Percentiles rank a stretch among this genome's conserved stretches.
Conservation (phyloP, 2,888 invertebrate species). For the Drosophila vallismaia region DNA sequence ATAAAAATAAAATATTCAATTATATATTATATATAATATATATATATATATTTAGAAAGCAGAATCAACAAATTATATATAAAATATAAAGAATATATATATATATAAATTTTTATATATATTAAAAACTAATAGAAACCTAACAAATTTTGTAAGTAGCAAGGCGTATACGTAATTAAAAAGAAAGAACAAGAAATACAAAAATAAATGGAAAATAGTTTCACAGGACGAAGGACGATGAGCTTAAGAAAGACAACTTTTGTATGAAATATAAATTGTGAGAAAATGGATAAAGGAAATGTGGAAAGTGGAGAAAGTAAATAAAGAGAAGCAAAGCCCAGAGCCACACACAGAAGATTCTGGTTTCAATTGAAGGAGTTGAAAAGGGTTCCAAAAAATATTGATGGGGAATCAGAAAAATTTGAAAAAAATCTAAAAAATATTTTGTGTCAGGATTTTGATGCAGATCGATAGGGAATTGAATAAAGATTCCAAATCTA, state of each 20-base stretch:
- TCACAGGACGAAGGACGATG: slow-evolving; percentile 17
- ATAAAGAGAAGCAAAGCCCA: slow-evolving; percentile 33
- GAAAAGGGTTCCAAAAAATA: no score
- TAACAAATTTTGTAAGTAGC: slow-evolving; percentile 41
- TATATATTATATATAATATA: slow-evolving; percentile 18
- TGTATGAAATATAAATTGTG: slow-evolving; percentile 15
- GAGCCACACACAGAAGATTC: slow-evolving; percentile 27
- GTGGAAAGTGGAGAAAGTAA: slow-evolving; percentile 23
- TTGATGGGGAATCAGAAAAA: no score
- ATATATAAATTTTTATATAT: slow-evolving; percentile 13
- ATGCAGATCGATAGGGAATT: no score
- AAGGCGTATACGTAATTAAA: slow-evolving; percentile 30
- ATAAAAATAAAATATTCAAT: slow-evolving; percentile 35
- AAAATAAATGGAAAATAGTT: background rate
- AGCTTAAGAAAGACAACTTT: slow-evolving; percentile 31
- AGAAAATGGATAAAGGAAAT: slow-evolving; percentile 13
- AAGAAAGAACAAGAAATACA: slow-evolving; percentile 5
- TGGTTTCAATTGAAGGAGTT: background rate
- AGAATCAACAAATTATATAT: slow-evolving; percentile 18
- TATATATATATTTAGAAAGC: slow-evolving; percentile 14
- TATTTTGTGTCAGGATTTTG: no score
- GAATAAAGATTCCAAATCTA: no score
- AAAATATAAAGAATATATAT: slow-evolving; percentile 6
- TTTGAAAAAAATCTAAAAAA: no score
- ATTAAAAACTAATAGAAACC: slow-evolving; percentile 10